phyloP scores from a whole-genome alignment of 2,797 vertebrate species.

The Liparis tanakae region DNA sequence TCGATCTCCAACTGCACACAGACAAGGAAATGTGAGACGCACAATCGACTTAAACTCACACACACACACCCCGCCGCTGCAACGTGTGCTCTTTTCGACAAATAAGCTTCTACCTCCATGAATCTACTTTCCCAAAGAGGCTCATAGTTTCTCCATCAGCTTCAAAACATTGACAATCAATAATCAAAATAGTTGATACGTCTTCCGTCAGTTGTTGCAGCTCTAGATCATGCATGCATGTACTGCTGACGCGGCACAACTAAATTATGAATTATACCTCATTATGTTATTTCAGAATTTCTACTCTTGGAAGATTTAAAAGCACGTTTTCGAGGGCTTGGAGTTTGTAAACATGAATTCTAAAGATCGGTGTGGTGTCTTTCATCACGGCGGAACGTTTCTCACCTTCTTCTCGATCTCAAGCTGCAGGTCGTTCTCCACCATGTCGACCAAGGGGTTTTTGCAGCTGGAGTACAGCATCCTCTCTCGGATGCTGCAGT shows the following conservation, averaged over 20 bases:
- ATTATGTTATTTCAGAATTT: background rate
- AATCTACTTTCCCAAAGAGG: background rate
- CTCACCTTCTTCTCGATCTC: conserved; percentile 93
- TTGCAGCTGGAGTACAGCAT: conserved; percentile 99
- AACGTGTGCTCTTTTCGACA: background rate
- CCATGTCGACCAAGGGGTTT: conserved; percentile 91
- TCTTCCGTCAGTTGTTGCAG: background rate
- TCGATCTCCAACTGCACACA: conserved; percentile 92
- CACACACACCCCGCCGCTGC: too few relatives aligned
- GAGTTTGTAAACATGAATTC: background rate
- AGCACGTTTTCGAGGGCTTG: background rate
- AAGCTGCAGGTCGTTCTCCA: conserved; percentile 88
- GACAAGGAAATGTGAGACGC: background rate
- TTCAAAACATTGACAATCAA: background rate
- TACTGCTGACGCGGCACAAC: background rate
- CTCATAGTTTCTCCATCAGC: too few relatives aligned
- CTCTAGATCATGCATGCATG: background rate
- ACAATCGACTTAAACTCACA: background rate
- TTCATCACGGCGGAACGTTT: background rate
- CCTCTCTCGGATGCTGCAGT: conserved; percentile 94
- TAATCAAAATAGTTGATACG: background rate
- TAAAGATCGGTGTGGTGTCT: background rate
- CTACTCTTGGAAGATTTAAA: background rate
- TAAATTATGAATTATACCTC: background rate
- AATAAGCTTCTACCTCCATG: background rate